These are phyloP conservation scores for Chrysodeixis includens DNA, from an alignment of 2,888 invertebrate genomes.

Conservation along the genomic window DNA sequence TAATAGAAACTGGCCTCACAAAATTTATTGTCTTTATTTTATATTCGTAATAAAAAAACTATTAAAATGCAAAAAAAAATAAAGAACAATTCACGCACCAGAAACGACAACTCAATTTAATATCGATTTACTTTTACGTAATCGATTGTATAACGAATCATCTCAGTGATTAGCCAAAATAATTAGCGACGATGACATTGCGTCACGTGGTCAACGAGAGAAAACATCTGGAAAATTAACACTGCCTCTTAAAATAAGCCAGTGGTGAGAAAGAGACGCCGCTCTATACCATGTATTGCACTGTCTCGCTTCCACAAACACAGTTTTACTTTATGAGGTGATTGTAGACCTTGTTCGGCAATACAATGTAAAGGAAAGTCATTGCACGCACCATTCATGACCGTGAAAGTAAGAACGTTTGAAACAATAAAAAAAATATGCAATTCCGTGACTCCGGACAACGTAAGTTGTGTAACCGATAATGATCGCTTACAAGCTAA, in stretches of 20 bases:
- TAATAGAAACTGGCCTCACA: background rate
- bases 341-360: background rate
- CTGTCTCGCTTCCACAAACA: background rate
- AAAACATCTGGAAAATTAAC: constrained; percentile 47
- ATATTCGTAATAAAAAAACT: background rate
- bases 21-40: background rate
- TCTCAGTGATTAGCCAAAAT: constrained; percentile 53
- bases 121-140: constrained; percentile 45
- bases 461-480: constrained; percentile 56
- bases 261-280: background rate
- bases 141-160: constrained; percentile 52
- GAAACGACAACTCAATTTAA: constrained; percentile 24
- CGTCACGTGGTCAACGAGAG: constrained; percentile 60
- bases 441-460: constrained; percentile 71
- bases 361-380: constrained; percentile 75
- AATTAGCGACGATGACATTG: constrained; percentile 60
- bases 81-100: constrained; percentile 27
- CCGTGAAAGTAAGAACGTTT: constrained; percentile 82
- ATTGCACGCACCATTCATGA: constrained; percentile 72
- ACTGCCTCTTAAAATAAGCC: background rate
- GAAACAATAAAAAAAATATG: constrained; percentile 74
- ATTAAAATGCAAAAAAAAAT: constrained; percentile 2
- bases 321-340: background rate
- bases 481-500: constrained; percentile 39
- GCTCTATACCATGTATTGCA: background rate